Conservation (phyloP, 2,113 vertebrate genomes). For the Heterotis niloticus region DNA sequence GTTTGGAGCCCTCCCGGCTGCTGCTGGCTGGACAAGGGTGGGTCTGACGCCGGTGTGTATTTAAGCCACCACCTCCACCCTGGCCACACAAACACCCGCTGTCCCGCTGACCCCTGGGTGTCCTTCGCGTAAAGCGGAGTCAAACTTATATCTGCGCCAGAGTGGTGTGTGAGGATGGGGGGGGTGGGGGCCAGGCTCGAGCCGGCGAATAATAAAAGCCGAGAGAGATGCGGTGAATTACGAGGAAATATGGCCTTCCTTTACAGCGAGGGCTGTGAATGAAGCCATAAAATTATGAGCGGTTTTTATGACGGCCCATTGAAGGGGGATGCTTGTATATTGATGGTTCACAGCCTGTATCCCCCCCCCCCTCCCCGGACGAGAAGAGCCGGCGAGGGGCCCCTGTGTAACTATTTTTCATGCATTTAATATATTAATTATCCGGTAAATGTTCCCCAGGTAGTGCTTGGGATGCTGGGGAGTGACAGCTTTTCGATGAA, state of each 20-base stretch:
- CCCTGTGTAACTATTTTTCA: constrained; percentile 99
- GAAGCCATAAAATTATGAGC: constrained; percentile 99
- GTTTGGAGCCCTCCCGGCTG: neutral
- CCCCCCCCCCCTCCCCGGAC: constrained; percentile 72
- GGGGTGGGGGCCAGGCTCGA: constrained; percentile 53
- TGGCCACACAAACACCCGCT: constrained; percentile 41
- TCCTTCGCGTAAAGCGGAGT: constrained; percentile 71
- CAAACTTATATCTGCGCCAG: constrained; percentile 58
- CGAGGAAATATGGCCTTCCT: constrained; percentile 96
- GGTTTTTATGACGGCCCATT: constrained; percentile 99
- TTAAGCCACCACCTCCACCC: neutral
- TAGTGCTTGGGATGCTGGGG: constrained; percentile 90
- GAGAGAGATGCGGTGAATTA: constrained; percentile 66
- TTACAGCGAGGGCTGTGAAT: constrained; percentile 97
- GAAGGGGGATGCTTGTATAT: constrained; percentile 97
- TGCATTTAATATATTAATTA: constrained; percentile 99
- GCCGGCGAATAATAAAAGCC: constrained; percentile 71
- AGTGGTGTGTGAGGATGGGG: neutral
- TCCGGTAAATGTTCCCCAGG: constrained; percentile 98
- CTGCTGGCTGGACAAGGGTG: neutral
- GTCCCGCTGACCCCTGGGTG: constrained; percentile 52
- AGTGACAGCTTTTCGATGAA: constrained; percentile 93
- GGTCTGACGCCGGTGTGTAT: neutral
- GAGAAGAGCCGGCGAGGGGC: constrained; percentile 73
- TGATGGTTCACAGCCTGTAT: constrained; percentile 97